phyloP scores from a whole-genome alignment of 2,888 invertebrate genomes.

The Hecatera dysodea region DNA sequence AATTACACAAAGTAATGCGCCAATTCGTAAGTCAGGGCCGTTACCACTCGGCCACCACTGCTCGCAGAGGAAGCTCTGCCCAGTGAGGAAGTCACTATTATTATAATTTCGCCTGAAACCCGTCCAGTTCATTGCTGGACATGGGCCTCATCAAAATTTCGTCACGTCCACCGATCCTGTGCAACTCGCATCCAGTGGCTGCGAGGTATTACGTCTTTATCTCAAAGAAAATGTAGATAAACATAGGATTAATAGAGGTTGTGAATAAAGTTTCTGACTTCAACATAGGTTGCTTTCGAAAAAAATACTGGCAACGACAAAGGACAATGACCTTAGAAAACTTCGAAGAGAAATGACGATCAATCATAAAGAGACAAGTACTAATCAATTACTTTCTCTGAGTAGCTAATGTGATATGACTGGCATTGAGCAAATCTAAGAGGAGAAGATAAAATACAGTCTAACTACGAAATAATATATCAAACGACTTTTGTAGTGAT shows the following conservation, averaged over 20 bases:
- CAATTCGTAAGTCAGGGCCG: too few relatives aligned
- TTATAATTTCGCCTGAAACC: too few relatives aligned
- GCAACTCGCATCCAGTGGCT: too few relatives aligned
- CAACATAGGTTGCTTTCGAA: neutral
- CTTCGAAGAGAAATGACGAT: slow-evolving; percentile 8
- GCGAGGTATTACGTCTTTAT: neutral
- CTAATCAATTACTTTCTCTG: slow-evolving; percentile 3
- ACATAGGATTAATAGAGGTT: neutral
- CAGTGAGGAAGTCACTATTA: too few relatives aligned
- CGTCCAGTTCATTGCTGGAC: too few relatives aligned
- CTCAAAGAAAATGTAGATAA: neutral
- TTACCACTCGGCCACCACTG: too few relatives aligned
- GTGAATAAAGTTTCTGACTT: neutral
- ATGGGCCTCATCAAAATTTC: too few relatives aligned
- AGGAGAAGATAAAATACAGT: neutral
- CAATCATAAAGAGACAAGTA: slow-evolving; percentile 12
- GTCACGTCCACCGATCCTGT: too few relatives aligned
- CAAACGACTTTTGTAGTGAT: neutral
- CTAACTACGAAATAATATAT: neutral
- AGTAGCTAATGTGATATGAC: slow-evolving; percentile 7
- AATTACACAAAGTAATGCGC: too few relatives aligned
- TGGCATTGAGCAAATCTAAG: slow-evolving; percentile 6
- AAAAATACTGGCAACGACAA: neutral
- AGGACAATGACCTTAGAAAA: neutral
- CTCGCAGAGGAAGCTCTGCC: too few relatives aligned